Evolutionary conservation across 2,888 invertebrate genomes (phyloP), one percentile per base, ranked within the genome.

Genomic region (Trichacis sp.): DNA sequence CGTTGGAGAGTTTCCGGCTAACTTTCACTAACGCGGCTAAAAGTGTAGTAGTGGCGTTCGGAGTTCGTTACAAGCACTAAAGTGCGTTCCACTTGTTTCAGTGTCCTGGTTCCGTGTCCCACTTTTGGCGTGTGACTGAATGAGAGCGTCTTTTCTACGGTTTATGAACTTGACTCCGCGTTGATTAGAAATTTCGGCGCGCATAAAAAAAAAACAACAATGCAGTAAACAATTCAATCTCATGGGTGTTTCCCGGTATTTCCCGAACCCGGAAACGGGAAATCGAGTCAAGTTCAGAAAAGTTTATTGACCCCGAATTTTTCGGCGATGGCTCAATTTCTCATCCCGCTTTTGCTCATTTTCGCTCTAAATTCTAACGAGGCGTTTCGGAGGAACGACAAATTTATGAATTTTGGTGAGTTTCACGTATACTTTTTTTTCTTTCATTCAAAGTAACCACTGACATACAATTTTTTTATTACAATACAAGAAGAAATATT

Each of bases 41-140:
- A 77, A 71, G 73, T 70, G 68, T 69, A 65, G 66, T 69, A 51
- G 61, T 55, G 66, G 63, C 68, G 66, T 68, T 67, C 61, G 59
- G 53, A 60, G 66, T 57, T 56, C 56, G 62, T 62, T 58, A 62
- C 73, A 74, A 75, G 74, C 74, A 78, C 75, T 78, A 74, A 79
- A 76, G 78, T 77, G 71, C 77, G 84, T 84, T 81, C 84, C 77
- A 84, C 84, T 84, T 84, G 83, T 84, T 81, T 82, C 83, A 79
- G 76, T 83, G 83, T 78, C 84, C 84, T 82, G 83, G 83, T 84
- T 84, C 76, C 78, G 69, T 81, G 83, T 78, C 78, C 84, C 72
- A 83, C 80, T 82, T 84, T 76, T 78, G 70, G 24, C 49, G 30
- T 67, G 66, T 67, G 71, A 76, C 75, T 77, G 72, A 74, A 74